Evolutionary conservation across 2,888 invertebrate genomes (phyloP).

Genomic region (Venusia cambrica): DNA sequence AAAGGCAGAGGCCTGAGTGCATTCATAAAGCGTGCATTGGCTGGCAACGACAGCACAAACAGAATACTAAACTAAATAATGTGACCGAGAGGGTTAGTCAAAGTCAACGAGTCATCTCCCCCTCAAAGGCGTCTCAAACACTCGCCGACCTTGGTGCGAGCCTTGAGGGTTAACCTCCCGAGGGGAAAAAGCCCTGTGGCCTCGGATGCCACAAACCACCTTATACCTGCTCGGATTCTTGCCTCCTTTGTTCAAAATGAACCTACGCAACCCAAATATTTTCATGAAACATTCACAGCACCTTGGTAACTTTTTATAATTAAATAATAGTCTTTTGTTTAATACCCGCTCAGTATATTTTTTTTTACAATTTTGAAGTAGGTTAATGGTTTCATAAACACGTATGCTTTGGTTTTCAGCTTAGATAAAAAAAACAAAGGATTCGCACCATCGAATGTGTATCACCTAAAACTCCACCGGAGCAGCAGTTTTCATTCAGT

Average conservation of each 20-base stretch:
- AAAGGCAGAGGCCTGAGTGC: constrained; percentile 29
- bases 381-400: too few species aligned
- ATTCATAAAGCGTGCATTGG: constrained; percentile 59
- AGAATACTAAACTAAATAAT: constrained; percentile 47
- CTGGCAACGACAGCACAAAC: constrained; percentile 54
- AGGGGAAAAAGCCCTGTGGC: constrained; percentile 54
- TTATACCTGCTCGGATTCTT: constrained; percentile 53
- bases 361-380: too few species aligned
- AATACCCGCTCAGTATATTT: too few species aligned
- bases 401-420: too few species aligned
- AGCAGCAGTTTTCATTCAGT: too few species aligned
- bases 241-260: constrained; percentile 43
- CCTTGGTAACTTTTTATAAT: constrained; percentile 1
- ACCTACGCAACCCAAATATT: constrained; percentile 31
- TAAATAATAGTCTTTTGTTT: too few species aligned
- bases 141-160: constrained; percentile 60
- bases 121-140: constrained; percentile 59
- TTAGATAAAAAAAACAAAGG: too few species aligned
- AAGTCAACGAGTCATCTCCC: constrained; percentile 66
- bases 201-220: constrained; percentile 52
- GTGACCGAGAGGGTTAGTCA: constrained; percentile 58
- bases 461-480: too few species aligned
- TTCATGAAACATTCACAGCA: constrained; percentile 25
- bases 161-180: constrained; percentile 64
- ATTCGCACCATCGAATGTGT: too few species aligned